A percentile compares a stretch with the other conserved stretches of the same genome.
These are phyloP conservation scores for Siniperca obscura DNA, from an alignment of 2,797 vertebrate species.

Conservation along the genomic window DNA sequence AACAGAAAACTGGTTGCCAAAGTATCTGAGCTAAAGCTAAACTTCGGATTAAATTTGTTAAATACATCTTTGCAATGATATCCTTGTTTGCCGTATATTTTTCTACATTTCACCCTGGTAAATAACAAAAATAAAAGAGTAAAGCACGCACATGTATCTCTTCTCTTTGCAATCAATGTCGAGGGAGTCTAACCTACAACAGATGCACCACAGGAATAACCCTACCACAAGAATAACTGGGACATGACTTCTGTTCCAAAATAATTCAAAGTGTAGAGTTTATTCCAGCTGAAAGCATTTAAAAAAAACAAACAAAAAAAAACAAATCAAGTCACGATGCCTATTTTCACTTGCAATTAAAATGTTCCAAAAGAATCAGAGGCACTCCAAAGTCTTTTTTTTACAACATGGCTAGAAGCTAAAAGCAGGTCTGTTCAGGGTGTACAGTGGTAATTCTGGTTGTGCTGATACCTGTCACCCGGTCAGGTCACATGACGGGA, in stretches of 20 bases:
- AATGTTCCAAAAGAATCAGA: slow-evolving; percentile 30
- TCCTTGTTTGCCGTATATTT: background rate
- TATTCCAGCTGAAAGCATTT: slow-evolving; percentile 36
- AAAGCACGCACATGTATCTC: background rate
- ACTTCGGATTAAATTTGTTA: background rate
- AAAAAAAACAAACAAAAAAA: background rate
- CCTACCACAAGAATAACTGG: slow-evolving; percentile 44
- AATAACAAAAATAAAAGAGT: background rate
- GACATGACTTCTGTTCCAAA: slow-evolving; percentile 51
- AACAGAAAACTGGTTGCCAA: background rate
- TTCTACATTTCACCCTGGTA: background rate
- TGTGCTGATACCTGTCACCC: background rate
- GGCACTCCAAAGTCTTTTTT: background rate
- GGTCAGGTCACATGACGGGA: slow-evolving; percentile 18
- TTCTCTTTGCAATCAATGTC: slow-evolving; percentile 16
- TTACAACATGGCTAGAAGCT: background rate
- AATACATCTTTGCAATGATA: background rate
- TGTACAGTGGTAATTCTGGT: background rate
- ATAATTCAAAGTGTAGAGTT: slow-evolving; percentile 45
- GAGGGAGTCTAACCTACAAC: slow-evolving; percentile 28
- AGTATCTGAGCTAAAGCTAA: background rate
- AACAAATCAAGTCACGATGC: slow-evolving; percentile 29
- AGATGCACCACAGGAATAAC: slow-evolving; percentile 45
- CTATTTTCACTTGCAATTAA: slow-evolving; percentile 51
- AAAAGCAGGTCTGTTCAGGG: slow-evolving; percentile 20